Conservation (phyloP, 2,113 vertebrate genomes). For the Gopherus flavomarginatus region DNA sequence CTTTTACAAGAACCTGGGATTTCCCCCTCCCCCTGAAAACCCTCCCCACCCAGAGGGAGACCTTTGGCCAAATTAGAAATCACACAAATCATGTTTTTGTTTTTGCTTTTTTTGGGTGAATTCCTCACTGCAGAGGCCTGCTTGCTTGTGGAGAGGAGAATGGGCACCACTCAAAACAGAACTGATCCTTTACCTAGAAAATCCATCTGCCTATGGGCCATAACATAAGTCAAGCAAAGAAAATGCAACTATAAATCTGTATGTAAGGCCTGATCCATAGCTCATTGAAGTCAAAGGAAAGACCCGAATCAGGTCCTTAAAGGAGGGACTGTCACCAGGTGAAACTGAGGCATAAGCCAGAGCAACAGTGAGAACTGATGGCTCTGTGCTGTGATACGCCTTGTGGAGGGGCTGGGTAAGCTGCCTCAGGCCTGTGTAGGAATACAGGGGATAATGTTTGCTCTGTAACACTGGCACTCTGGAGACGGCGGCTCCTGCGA, state of each 20-base stretch:
- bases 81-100: not conserved
- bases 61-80: not conserved
- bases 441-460: too few species aligned
- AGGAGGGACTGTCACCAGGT: not conserved
- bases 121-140: not conserved
- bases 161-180: not conserved
- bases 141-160: not conserved
- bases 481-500: too few species aligned
- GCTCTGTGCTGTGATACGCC: not conserved
- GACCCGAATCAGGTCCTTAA: not conserved
- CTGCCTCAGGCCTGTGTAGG: too few species aligned
- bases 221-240: not conserved
- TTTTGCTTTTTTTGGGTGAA: not conserved
- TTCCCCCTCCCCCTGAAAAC: not conserved
- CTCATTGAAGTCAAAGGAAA: not conserved
- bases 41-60: rapidly evolving
- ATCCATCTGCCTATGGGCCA: not conserved
- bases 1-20: rapidly evolving
- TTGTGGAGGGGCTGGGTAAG: not conserved
- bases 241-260: not conserved
- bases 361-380: not conserved
- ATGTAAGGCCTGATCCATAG: not conserved
- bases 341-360: not conserved
- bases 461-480: too few species aligned
- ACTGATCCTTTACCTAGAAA: not conserved